Percentiles rank a stretch among this genome's conserved stretches.
These are phyloP conservation scores for Drosophila stalkeri DNA, from an alignment of 2,888 invertebrate genomes.

Conservation along the genomic window DNA sequence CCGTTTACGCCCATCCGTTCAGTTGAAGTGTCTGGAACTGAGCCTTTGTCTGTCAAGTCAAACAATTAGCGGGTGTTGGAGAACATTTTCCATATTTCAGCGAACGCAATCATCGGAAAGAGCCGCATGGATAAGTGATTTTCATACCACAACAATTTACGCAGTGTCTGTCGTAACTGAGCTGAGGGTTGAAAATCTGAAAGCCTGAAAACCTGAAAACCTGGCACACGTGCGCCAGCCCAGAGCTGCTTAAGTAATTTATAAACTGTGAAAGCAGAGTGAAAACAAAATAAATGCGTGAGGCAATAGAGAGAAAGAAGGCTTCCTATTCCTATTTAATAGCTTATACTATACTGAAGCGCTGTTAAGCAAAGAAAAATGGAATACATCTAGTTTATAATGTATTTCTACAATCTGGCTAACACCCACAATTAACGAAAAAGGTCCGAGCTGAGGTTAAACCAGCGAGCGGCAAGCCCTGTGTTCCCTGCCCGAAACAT, in stretches of 20 bases:
- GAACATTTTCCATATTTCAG: conserved; percentile 10
- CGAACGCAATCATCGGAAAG: conserved; percentile 14
- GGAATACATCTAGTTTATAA: conserved; percentile 13
- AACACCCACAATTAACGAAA: conserved; percentile 26
- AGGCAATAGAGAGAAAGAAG: conserved; percentile 10
- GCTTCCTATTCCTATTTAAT: background rate
- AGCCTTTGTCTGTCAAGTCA: conserved; percentile 61
- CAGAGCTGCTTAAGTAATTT: conserved; percentile 40
- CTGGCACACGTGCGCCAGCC: conserved; percentile 48
- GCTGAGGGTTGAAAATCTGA: conserved; percentile 20
- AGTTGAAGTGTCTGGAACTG: conserved; percentile 30
- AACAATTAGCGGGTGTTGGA: conserved; percentile 43
- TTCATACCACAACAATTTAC: conserved; percentile 17
- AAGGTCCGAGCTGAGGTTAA: conserved; percentile 45
- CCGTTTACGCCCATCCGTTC: conserved; percentile 16
- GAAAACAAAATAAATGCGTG: background rate
- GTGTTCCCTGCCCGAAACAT: conserved; percentile 44
- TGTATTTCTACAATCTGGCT: conserved; percentile 39
- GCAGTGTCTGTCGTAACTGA: conserved; percentile 1
- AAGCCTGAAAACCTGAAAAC: conserved; percentile 26
- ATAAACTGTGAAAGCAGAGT: conserved; percentile 35
- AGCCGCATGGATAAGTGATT: conserved; percentile 18
- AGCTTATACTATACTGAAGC: background rate
- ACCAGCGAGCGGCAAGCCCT: conserved; percentile 31
- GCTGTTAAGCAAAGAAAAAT: background rate